These are phyloP conservation scores for Phrynosoma blainvillii DNA, from an alignment of 2,113 vertebrate genomes.

Conservation along the genomic window DNA sequence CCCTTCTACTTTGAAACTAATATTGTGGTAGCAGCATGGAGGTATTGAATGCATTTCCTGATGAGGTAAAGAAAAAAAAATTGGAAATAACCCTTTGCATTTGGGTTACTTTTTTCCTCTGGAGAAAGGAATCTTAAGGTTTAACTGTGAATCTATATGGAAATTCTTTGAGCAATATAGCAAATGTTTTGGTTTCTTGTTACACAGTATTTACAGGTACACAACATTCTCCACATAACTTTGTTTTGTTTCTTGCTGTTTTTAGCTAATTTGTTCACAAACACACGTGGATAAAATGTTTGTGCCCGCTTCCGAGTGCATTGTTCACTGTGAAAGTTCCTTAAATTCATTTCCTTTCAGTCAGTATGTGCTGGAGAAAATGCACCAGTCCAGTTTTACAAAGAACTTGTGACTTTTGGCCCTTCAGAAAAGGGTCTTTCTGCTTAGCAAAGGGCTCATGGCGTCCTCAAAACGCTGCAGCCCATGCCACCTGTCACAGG, in stretches of 20 bases:
- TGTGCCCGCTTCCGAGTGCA: background rate
- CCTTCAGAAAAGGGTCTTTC: background rate
- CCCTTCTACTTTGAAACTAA: slow-evolving; percentile 35
- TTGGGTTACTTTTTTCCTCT: slow-evolving; percentile 27
- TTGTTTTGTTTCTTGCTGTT: background rate
- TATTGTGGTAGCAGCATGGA: background rate
- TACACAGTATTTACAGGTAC: slow-evolving; percentile 52
- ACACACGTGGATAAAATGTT: slow-evolving; percentile 4
- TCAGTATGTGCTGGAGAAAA: background rate
- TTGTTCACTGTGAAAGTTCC: slow-evolving; percentile 18
- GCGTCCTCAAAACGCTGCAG: background rate
- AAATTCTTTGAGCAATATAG: slow-evolving; percentile 38
- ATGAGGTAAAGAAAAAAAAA: slow-evolving; percentile 50
- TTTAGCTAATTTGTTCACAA: slow-evolving; percentile 25
- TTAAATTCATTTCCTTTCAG: background rate
- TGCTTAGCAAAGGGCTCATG: background rate
- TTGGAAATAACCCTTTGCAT: slow-evolving; percentile 50
- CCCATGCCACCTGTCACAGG: background rate
- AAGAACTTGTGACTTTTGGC: background rate
- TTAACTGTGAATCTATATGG: slow-evolving; percentile 35
- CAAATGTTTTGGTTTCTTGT: slow-evolving; percentile 38
- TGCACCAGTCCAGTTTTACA: background rate
- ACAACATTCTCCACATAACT: slow-evolving; percentile 40
- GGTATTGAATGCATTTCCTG: slow-evolving; percentile 65
- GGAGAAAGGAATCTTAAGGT: slow-evolving; percentile 11